phyloP scores from a whole-genome alignment of 2,888 invertebrate species.

The Drosophila lacicola region DNA sequence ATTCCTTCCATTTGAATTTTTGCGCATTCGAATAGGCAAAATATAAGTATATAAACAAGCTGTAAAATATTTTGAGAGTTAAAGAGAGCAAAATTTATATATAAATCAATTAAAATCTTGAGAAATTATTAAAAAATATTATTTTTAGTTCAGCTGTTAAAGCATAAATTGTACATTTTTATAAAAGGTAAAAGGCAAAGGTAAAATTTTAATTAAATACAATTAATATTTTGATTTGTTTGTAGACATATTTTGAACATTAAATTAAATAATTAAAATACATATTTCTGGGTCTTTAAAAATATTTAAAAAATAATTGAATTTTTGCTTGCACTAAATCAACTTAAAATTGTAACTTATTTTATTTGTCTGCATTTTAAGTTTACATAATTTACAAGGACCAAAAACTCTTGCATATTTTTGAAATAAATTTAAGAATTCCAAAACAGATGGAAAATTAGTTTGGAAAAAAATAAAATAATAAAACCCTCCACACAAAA shows the following conservation, averaged over 20 bases:
- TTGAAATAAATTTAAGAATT: conserved; percentile 32
- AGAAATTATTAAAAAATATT: background rate
- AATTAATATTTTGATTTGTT: background rate
- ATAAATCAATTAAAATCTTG: conserved; percentile 16
- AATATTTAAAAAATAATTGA: background rate
- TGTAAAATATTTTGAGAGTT: conserved; percentile 51
- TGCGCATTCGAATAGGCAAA: conserved; percentile 55
- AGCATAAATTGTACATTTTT: conserved; percentile 5
- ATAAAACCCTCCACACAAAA: conserved; percentile 64
- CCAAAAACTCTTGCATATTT: conserved; percentile 62
- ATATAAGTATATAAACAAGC: conserved; percentile 29
- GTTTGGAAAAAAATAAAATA: conserved; percentile 30
- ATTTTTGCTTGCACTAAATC: background rate
- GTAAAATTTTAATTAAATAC: background rate
- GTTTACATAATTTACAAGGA: conserved; percentile 68
- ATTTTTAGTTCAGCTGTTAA: background rate
- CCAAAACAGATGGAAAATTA: conserved; percentile 28
- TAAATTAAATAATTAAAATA: background rate
- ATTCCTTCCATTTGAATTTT: conserved; percentile 78
- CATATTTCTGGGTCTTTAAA: background rate
- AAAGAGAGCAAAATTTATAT: conserved; percentile 17
- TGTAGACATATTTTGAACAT: background rate
- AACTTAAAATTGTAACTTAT: background rate
- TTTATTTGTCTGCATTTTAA: conserved; percentile 36
- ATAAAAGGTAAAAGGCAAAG: background rate